A percentile compares a stretch with the other conserved stretches of the same genome.
Conservation (phyloP, 2,113 vertebrate genomes). For the Ranitomeya variabilis region DNA sequence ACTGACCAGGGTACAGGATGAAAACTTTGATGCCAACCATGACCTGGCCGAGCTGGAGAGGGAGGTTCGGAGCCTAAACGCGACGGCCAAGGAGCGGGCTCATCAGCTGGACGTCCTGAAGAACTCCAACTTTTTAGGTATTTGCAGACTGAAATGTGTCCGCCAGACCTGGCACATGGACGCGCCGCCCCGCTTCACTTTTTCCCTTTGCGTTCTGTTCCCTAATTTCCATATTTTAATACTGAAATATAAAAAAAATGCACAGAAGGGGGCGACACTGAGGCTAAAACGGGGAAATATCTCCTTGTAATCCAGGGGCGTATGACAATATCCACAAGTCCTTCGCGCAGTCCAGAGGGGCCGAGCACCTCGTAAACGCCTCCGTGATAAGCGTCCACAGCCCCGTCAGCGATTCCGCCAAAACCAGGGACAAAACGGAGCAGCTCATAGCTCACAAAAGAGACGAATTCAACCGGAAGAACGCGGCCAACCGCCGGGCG, state of each 20-base stretch:
- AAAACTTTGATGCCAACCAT: slow-evolving; percentile 88
- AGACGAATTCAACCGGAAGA: slow-evolving; percentile 86
- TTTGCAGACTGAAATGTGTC: no score
- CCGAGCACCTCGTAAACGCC: slow-evolving; percentile 77
- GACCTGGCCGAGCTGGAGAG: slow-evolving; percentile 83
- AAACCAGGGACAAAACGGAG: slow-evolving; percentile 77
- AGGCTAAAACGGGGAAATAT: not conserved
- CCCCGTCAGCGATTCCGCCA: slow-evolving; percentile 79
- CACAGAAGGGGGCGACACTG: not conserved
- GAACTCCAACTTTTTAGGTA: slow-evolving; percentile 94
- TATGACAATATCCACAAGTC: slow-evolving; percentile 90
- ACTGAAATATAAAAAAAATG: not conserved
- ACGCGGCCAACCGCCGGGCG: slow-evolving; percentile 81
- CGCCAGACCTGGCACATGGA: no score
- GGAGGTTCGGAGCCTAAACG: slow-evolving; percentile 82
- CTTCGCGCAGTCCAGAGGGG: slow-evolving; percentile 78
- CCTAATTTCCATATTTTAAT: no score
- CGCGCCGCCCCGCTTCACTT: no score
- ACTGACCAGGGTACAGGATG: slow-evolving; percentile 85
- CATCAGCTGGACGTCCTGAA: slow-evolving; percentile 86
- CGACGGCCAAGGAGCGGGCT: slow-evolving; percentile 82
- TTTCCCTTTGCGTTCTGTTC: no score
- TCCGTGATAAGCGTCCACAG: slow-evolving; percentile 77
- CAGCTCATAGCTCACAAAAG: slow-evolving; percentile 75
- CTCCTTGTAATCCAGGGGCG: slow-evolving; percentile 76